Percentiles rank a stretch among this genome's conserved stretches.
Conservation (phyloP, 2,888 invertebrate genomes). For the Aphrophora alni region DNA sequence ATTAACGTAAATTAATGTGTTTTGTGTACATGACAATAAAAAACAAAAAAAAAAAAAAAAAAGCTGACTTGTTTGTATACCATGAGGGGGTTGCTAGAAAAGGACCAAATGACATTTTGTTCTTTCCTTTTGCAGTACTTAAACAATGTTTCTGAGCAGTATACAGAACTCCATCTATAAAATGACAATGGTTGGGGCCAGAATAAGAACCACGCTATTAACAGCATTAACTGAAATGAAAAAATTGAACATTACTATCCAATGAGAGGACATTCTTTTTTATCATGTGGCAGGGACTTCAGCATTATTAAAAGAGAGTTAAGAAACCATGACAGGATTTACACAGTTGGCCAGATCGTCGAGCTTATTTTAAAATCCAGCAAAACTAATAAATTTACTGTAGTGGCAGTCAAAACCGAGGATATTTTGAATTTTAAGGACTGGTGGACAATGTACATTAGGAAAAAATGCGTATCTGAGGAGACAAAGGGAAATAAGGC, state of each 20-base stretch:
- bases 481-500: not conserved
- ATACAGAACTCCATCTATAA: not conserved
- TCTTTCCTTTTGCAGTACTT: not conserved
- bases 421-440: not conserved
- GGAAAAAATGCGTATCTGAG: not conserved
- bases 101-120: not conserved
- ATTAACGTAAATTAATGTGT: slow-evolving; percentile 3
- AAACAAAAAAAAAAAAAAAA: too few species aligned
- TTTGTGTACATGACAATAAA: not conserved
- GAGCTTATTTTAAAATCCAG: not conserved
- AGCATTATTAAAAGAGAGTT: not conserved
- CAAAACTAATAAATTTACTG: not conserved
- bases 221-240: not conserved
- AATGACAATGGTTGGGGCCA: not conserved
- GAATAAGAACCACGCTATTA: slow-evolving; percentile 4
- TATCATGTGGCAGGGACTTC: not conserved
- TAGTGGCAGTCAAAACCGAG: not conserved
- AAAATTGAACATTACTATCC: not conserved
- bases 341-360: not conserved
- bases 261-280: not conserved
- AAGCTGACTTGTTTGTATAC: too few species aligned
- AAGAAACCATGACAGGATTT: not conserved
- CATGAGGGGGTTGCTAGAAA: not conserved
- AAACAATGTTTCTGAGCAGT: not conserved
- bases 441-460: not conserved